These are phyloP conservation scores for Hemibagrus guttatus DNA, from an alignment of 2,797 vertebrate genomes.

Conservation along the genomic window DNA sequence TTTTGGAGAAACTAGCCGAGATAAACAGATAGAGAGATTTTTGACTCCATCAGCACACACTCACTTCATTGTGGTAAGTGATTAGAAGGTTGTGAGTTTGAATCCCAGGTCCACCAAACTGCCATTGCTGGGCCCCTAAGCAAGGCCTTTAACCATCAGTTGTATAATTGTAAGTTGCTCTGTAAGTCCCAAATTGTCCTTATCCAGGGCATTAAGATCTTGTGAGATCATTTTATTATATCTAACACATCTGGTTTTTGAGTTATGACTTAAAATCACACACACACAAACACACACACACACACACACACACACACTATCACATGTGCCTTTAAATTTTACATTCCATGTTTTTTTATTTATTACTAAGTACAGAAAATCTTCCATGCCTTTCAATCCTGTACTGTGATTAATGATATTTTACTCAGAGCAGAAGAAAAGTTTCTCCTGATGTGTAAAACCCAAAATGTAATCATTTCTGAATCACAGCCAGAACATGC, in stretches of 20 bases:
- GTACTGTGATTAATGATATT: not conserved
- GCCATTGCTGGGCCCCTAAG: too few relatives aligned
- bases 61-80: not conserved
- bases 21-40: not conserved
- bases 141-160: too few relatives aligned
- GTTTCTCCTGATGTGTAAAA: not conserved
- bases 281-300: too few relatives aligned
- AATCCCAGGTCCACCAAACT: too few relatives aligned
- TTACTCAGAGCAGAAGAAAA: not conserved
- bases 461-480: not conserved
- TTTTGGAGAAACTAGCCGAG: not conserved
- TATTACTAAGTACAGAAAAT: not conserved
- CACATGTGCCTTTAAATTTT: constrained; percentile 10
- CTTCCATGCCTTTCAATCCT: not conserved
- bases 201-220: too few relatives aligned
- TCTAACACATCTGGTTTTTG: not conserved
- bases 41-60: not conserved
- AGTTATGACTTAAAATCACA: too few relatives aligned
- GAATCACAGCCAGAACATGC: constrained; percentile 40
- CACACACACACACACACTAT: not conserved
- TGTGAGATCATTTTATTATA: not conserved
- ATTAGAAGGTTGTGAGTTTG: too few relatives aligned
- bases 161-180: too few relatives aligned
- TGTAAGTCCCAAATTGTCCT: not conserved
- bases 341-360: not conserved